Conservation (phyloP, 2,113 vertebrate genomes). For the Junco hyemalis region DNA sequence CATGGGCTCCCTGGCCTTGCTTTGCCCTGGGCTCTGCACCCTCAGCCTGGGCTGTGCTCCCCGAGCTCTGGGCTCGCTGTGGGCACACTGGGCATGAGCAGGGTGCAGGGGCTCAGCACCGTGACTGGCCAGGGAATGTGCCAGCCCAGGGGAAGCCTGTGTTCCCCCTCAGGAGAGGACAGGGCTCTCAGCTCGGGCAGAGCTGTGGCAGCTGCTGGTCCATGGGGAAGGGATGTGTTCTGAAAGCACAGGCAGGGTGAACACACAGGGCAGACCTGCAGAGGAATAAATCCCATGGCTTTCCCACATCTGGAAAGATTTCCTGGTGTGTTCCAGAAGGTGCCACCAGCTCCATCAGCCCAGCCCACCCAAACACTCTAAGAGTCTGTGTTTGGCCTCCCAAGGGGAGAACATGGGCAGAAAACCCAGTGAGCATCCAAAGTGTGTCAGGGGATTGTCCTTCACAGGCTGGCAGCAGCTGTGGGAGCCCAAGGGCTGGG, state of each 20-base stretch:
- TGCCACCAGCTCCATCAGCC: neutral
- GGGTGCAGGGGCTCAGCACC: neutral
- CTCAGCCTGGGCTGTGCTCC: neutral
- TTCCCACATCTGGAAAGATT: neutral
- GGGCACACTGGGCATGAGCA: neutral
- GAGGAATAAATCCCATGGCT: neutral
- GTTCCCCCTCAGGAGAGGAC: neutral
- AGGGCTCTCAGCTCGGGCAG: neutral
- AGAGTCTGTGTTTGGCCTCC: neutral
- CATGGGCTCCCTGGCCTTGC: neutral
- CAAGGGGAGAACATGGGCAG: neutral
- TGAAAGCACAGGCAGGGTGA: neutral
- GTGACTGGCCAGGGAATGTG: fast-evolving
- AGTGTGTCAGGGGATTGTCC: neutral
- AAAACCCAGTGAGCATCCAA: neutral
- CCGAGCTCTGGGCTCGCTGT: fast-evolving
- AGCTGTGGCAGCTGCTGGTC: neutral
- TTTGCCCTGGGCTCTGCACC: neutral
- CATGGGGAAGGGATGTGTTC: neutral
- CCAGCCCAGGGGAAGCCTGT: neutral
- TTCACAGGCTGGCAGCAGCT: neutral
- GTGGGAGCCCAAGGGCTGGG: neutral
- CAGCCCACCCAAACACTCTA: neutral
- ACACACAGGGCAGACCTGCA: neutral
- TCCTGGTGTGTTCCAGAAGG: neutral